phyloP scores from a whole-genome alignment of 2,797 vertebrate species.

The Xenopus petersii region DNA sequence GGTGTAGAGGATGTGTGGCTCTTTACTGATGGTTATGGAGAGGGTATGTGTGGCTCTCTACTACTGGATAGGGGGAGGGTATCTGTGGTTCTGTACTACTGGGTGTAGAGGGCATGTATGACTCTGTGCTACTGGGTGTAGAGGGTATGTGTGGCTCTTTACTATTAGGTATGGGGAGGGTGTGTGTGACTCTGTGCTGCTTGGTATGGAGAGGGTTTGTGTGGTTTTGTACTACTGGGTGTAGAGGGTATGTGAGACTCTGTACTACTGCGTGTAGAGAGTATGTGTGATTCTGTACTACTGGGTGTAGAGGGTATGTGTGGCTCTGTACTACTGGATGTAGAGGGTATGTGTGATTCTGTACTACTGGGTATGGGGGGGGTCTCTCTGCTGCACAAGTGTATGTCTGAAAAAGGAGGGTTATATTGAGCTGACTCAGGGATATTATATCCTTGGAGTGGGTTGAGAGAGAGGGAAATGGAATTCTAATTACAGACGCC shows the following conservation, averaged over 20 bases:
- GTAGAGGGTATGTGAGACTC: not conserved
- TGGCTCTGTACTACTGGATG: not conserved
- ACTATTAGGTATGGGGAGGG: too few relatives aligned
- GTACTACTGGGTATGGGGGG: not conserved
- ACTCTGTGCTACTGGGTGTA: not conserved
- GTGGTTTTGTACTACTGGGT: too few relatives aligned
- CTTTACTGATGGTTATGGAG: too few relatives aligned
- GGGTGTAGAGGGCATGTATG: not conserved
- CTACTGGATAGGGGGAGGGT: too few relatives aligned
- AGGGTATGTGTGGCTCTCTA: too few relatives aligned
- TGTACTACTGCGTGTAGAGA: not conserved
- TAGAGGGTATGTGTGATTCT: not conserved
- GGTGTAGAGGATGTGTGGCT: not conserved
- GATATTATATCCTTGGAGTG: conserved; percentile 23
- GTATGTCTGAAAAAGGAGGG: too few relatives aligned
- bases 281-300: too few relatives aligned
- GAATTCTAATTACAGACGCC: conserved; percentile 71
- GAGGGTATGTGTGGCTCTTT: too few relatives aligned
- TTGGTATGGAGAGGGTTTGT: not conserved
- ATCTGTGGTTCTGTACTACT: too few relatives aligned
- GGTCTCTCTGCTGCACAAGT: too few relatives aligned
- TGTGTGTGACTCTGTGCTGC: too few relatives aligned
- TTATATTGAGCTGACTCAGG: not conserved
- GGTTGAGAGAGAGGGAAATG: conserved; percentile 46
- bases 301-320: too few relatives aligned